Percentiles rank a stretch among this genome's conserved stretches.
Evolutionary conservation across 2,113 vertebrate species (phyloP).

Genomic region (Podocnemis expansa): DNA sequence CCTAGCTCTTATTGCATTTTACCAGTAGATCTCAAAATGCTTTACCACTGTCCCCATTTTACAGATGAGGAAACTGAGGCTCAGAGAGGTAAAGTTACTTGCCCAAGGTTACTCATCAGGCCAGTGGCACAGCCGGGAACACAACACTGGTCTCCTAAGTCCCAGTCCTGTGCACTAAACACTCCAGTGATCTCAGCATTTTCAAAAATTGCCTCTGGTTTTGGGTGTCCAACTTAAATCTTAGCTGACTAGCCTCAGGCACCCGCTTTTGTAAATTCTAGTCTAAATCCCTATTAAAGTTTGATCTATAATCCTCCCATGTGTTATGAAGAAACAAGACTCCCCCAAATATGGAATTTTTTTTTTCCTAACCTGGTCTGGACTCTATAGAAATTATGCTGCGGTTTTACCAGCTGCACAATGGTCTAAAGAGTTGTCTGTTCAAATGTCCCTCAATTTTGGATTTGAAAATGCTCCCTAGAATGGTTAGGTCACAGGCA

Average conservation of each 20-base stretch:
- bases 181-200: neutral
- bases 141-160: neutral
- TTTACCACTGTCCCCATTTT: neutral
- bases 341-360: neutral
- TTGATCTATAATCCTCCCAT: neutral
- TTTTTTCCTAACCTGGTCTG: neutral
- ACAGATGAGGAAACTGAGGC: neutral
- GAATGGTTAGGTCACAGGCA: neutral
- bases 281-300: neutral
- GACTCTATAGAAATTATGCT: too few species aligned
- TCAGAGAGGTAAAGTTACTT: neutral
- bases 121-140: neutral
- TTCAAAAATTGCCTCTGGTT: neutral
- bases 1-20: neutral
- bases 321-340: neutral
- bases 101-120: neutral
- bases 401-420: too few species aligned
- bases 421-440: neutral
- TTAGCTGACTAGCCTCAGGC: neutral
- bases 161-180: neutral
- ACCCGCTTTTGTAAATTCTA: neutral
- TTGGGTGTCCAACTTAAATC: neutral
- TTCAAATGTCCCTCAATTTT: neutral
- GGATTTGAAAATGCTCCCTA: neutral
- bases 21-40: neutral